phyloP scores from a whole-genome alignment of 2,888 invertebrate genomes.

The Cynaeus angustus region DNA sequence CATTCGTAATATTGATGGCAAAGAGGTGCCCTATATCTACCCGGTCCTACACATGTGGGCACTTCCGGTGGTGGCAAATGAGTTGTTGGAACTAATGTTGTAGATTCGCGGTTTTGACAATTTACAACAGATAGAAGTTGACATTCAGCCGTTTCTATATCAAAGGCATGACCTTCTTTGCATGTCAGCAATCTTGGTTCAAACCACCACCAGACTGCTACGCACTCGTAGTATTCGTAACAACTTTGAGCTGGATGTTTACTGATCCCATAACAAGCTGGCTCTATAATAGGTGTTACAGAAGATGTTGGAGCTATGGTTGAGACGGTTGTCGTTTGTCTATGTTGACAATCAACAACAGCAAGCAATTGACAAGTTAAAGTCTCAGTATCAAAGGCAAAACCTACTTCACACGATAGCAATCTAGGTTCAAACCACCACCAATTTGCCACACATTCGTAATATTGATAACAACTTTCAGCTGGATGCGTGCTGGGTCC shows the following conservation, averaged over 20 bases:
- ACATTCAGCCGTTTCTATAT: conserved; percentile 3
- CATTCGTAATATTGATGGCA: conserved; percentile 35
- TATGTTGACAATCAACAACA: background rate
- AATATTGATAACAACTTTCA: conserved; percentile 5
- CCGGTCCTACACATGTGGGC: conserved; percentile 10
- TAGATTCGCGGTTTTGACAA: background rate
- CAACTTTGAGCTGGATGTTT: conserved; percentile 23
- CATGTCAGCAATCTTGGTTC: conserved; percentile 15
- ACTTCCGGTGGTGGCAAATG: background rate
- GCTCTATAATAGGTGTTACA: background rate
- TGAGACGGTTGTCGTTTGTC: background rate
- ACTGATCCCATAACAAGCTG: conserved; percentile 4
- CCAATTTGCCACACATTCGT: background rate
- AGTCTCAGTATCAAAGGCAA: background rate
- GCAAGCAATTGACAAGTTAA: background rate
- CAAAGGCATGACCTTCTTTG: conserved; percentile 10
- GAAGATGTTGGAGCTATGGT: conserved; percentile 6
- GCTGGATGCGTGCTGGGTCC: background rate
- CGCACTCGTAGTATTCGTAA: conserved; percentile 36
- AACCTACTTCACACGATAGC: background rate
- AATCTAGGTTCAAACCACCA: conserved; percentile 7
- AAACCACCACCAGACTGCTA: conserved; percentile 24
- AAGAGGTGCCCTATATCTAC: conserved; percentile 11
- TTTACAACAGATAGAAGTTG: background rate
- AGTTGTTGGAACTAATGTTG: background rate